Evolutionary conservation across 2,113 vertebrate genomes (phyloP), one percentile per base, ranked within the genome.

Genomic region (Oplegnathus fasciatus): DNA sequence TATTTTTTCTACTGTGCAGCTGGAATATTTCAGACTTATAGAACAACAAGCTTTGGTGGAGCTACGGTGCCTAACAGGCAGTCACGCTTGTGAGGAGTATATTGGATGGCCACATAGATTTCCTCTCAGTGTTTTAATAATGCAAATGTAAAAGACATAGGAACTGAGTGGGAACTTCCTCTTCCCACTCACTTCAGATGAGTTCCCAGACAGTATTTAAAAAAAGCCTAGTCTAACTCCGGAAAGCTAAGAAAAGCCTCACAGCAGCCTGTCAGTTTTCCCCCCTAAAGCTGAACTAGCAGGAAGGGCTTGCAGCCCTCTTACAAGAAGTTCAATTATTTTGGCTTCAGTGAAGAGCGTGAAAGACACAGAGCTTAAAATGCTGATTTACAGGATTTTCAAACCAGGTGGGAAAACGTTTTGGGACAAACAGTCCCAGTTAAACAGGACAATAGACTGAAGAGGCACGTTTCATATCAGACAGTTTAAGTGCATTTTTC

Each of bases 41-140:
- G 28, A 52, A 52, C 55, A 60, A 17, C 26, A 34, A n/a, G 15
- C 6, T 32, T 22, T 30, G 34, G 71, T 13, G 2, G 28, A 9
- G 22, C 50, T 48, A 1, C 66, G 71, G 11, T 8, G 1, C 37
- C 28, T 65, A 22, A 24, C 28, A 52, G 24, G 18, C n/a, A 62
- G 44, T 54, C 20, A 32, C 1, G 22, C 15, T 40, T 32, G 9
- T 69, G 15, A 67, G 8, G 10, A 69, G 26, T n/a, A 32, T 52
- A 54, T 8, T 55, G 62, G 44, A 69, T 62, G 42, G 78, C 18
- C 72, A 42, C 26, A 32, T 57, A 54, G 54, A 6, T 75, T 64
- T 78, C 40, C 26, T 26, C 28, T 68, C 34, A 75, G 5, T 44
- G 24, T 44, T 80, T 83, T n/a, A 86, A 81, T 83, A 78, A 83